Percentiles rank a stretch among this genome's conserved stretches.
phyloP scores from a whole-genome alignment of 2,797 vertebrate genomes.

The Chelmon rostratus region DNA sequence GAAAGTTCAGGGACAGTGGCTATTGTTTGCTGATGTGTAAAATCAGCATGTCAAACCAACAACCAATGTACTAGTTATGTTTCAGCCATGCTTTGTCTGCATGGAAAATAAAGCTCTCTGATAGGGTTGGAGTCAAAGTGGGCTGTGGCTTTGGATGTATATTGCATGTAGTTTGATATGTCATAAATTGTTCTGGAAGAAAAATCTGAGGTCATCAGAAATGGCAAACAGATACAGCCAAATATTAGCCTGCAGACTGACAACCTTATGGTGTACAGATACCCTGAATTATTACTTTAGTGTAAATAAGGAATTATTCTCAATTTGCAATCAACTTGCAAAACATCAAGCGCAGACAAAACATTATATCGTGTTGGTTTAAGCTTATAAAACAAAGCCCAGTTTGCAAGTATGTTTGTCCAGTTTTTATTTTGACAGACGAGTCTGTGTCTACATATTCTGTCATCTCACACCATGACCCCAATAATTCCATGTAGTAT shows the following conservation, averaged over 20 bases:
- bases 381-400: background rate
- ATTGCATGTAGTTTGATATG: background rate
- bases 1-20: background rate
- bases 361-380: too few relatives aligned
- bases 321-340: too few relatives aligned
- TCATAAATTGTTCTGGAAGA: background rate
- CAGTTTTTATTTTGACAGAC: background rate
- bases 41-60: constrained; percentile 1
- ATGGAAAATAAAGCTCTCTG: background rate
- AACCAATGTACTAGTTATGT: background rate
- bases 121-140: background rate
- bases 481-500: background rate
- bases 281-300: background rate
- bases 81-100: background rate
- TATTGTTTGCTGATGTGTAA: background rate
- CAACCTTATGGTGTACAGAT: background rate
- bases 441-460: background rate
- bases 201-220: background rate
- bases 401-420: background rate
- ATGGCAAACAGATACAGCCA: background rate
- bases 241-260: background rate
- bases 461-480: background rate
- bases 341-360: background rate
- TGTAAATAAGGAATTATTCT: background rate
- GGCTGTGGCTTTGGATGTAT: background rate